Base-by-base conservation (phyloP, 1,140 invertebrate genomes). In the Drosophila ogumai region DNA sequence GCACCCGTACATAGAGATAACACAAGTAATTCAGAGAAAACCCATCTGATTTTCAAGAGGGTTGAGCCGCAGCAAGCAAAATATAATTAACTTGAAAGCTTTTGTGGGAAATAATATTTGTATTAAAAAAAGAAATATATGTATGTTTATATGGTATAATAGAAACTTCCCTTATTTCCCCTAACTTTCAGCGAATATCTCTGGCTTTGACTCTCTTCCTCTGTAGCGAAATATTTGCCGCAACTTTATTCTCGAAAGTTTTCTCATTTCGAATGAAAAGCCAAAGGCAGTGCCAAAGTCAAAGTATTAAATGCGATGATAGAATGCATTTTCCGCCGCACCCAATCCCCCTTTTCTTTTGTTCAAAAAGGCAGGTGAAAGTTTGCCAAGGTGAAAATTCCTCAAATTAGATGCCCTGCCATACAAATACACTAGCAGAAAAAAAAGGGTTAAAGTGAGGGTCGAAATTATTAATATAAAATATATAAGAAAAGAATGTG, bases 301-400 rank as follows among this genome's bases (percentile, higher is more conserved):
- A 72, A 71, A 59, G 68, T n/a, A 66, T 67, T 50, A 80, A 80
- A 84, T 71, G 58, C 47, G 72, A 47, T 73, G 72, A 81, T 76
- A 73, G 65, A 77, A 77, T 84, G 81, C 81, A 84, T 71, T 84
- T 79, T n/a, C 36, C 43, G 7, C 22, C 40, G 43, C 15, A 32
- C 40, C 34, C 36, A 6, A 19, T n/a, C 13, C 7, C n/a, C 15
- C 38, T 19, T 22, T 34, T 50, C 28, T 49, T 76, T 60, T 59
- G 41, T 66, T 54, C 31, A 17, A 22, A 43, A 47, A 49, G 46
- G 57, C 31, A 61, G 54, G 57, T 22, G 63, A 80, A 87, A 77
- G 52, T 80, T 77, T 75, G 49, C 67, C 76, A 87, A 87, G 82
- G 82, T 84, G 64, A 82, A 82, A 81, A 82, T 79, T 77, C 55